phyloP scores from a whole-genome alignment of 2,888 invertebrate species.

The Drosophila nr. fundita region DNA sequence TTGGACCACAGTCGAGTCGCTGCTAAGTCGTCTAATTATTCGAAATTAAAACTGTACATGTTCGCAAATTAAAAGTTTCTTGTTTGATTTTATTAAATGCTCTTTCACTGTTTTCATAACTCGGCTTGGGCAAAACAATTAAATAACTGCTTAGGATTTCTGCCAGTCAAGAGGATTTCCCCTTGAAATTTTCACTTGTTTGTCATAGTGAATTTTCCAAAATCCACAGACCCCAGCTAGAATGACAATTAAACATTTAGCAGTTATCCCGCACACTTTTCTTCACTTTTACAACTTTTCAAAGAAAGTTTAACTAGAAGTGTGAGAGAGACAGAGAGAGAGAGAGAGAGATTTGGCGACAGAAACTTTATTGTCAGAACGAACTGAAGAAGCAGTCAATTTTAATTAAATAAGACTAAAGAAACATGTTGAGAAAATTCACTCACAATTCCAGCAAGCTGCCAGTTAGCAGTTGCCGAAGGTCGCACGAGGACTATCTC shows the following conservation, averaged over 20 bases:
- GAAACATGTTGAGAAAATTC: neutral
- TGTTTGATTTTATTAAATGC: neutral
- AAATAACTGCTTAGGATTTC: neutral
- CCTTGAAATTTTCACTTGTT: neutral
- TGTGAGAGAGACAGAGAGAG: neutral
- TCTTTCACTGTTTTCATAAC: neutral
- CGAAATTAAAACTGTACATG: slow-evolving; percentile 23
- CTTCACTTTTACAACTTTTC: neutral
- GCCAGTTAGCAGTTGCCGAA: slow-evolving; percentile 17
- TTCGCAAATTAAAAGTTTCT: neutral
- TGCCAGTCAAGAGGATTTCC: neutral
- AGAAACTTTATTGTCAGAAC: neutral
- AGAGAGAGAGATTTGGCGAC: neutral
- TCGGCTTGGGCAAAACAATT: neutral
- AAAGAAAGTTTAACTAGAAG: neutral
- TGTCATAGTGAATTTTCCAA: neutral
- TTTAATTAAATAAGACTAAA: slow-evolving; percentile 25
- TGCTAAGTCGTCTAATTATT: slow-evolving; percentile 37
- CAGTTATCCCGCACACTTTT: neutral
- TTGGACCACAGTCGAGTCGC: slow-evolving; percentile 6
- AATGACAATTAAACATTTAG: neutral
- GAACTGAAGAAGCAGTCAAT: neutral
- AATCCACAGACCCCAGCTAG: neutral
- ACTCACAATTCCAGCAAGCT: slow-evolving; percentile 7
- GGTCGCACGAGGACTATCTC: slow-evolving; percentile 11